A percentile compares a stretch with the other conserved stretches of the same genome.
Evolutionary conservation across 2,113 vertebrate species (phyloP).

Genomic region (Pteronura brasiliensis): DNA sequence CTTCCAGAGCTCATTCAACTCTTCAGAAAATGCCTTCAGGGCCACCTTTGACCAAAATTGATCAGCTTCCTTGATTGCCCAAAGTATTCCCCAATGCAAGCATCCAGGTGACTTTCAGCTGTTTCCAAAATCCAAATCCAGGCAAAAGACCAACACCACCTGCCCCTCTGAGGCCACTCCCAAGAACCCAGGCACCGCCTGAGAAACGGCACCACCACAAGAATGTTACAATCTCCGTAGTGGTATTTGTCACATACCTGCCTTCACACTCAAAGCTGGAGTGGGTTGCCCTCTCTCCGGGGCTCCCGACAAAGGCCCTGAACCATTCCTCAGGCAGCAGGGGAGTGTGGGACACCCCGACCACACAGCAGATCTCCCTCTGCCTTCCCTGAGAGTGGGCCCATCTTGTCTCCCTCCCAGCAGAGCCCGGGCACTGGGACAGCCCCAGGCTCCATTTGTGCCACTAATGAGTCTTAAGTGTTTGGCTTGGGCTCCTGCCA

Average conservation of each 20-base stretch:
- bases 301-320: not conserved
- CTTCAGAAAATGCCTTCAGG: not conserved
- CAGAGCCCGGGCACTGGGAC: not conserved
- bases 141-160: not conserved
- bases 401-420: not conserved
- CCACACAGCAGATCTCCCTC: not conserved
- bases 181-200: not conserved
- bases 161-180: not conserved
- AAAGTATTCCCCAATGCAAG: not conserved
- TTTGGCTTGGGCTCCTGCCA: conserved; percentile 67
- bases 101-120: not conserved
- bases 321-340: fast-evolving
- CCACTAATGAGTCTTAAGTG: conserved; percentile 62
- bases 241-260: not conserved
- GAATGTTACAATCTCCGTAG: not conserved
- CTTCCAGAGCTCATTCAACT: not conserved
- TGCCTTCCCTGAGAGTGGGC: not conserved
- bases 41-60: not conserved
- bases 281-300: no score
- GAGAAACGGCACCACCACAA: not conserved
- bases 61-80: not conserved
- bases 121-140: not conserved
- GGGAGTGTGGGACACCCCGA: not conserved
- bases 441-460: not conserved
- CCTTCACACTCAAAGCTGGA: fast-evolving